Evolutionary conservation across 2,113 vertebrate species (phyloP).

Genomic region (Bambusicola thoracicus): DNA sequence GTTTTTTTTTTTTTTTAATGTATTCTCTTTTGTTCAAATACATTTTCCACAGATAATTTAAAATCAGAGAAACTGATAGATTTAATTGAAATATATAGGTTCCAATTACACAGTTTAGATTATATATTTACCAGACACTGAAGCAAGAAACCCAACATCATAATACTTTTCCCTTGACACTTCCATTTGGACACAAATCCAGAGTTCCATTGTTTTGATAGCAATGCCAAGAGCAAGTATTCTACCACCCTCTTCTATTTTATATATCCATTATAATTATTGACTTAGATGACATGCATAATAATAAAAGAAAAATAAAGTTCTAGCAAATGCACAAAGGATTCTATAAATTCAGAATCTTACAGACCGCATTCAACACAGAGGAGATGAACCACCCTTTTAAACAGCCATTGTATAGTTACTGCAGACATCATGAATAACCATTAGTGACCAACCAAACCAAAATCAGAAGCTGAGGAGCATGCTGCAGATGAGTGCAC

Average conservation of each 20-base stretch:
- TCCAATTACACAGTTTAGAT: background rate
- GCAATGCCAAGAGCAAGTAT: background rate
- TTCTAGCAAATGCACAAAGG: background rate
- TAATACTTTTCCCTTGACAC: background rate
- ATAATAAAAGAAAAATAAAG: background rate
- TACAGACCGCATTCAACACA: background rate
- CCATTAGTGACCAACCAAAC: background rate
- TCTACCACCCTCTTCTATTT: background rate
- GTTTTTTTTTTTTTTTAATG: background rate
- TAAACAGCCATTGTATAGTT: rapidly evolving
- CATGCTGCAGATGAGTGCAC: background rate
- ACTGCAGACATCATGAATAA: background rate
- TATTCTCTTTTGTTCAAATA: background rate
- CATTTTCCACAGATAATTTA: background rate
- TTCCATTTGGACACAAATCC: background rate
- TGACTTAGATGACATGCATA: background rate
- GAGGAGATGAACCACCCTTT: background rate
- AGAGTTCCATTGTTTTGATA: background rate
- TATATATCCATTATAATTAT: background rate
- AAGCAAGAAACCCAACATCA: rapidly evolving
- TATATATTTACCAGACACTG: background rate
- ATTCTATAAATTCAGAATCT: background rate
- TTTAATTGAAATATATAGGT: background rate
- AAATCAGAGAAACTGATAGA: background rate
- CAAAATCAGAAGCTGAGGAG: background rate